phyloP scores from a whole-genome alignment of 2,888 invertebrate species.

The Melanchra persicariae region DNA sequence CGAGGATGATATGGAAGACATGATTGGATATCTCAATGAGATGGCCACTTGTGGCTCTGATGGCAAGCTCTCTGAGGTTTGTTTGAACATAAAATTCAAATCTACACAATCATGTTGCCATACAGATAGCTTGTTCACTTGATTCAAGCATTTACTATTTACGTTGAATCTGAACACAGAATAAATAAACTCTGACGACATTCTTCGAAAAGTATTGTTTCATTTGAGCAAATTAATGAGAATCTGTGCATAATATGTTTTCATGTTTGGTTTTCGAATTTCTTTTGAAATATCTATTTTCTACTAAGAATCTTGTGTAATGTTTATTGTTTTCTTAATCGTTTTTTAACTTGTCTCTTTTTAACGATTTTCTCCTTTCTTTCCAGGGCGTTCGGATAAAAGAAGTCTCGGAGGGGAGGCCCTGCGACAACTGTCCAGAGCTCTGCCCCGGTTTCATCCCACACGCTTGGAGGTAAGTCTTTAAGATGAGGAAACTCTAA shows the following conservation, averaged over 20 bases:
- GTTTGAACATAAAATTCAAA: conserved; percentile 26
- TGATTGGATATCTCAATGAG: conserved; percentile 70
- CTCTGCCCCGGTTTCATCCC: conserved; percentile 95
- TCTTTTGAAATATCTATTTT: conserved; percentile 11
- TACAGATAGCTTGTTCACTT: conserved; percentile 18
- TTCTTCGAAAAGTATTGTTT: conserved; percentile 39
- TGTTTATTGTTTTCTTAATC: not conserved
- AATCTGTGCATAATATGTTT: conserved; percentile 22
- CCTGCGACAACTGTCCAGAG: conserved; percentile 95
- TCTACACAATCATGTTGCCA: conserved; percentile 27
- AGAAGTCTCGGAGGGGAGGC: conserved; percentile 96
- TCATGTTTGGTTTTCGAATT: not conserved
- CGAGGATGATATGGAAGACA: conserved; percentile 64
- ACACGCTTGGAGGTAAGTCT: conserved; percentile 96
- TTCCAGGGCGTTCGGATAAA: conserved; percentile 96
- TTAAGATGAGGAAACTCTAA: conserved; percentile 54
- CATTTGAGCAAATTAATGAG: conserved; percentile 22
- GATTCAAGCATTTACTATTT: conserved; percentile 15
- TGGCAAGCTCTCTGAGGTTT: conserved; percentile 46
- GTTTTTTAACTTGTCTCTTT: not conserved
- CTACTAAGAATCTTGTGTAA: too few species aligned
- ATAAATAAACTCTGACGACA: conserved; percentile 24
- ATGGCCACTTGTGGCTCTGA: conserved; percentile 58
- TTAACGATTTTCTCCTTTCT: conserved; percentile 36
- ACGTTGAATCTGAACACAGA: conserved; percentile 15